phyloP scores from a whole-genome alignment of 1,140 invertebrate species.

The Drosophila ananassae region DNA sequence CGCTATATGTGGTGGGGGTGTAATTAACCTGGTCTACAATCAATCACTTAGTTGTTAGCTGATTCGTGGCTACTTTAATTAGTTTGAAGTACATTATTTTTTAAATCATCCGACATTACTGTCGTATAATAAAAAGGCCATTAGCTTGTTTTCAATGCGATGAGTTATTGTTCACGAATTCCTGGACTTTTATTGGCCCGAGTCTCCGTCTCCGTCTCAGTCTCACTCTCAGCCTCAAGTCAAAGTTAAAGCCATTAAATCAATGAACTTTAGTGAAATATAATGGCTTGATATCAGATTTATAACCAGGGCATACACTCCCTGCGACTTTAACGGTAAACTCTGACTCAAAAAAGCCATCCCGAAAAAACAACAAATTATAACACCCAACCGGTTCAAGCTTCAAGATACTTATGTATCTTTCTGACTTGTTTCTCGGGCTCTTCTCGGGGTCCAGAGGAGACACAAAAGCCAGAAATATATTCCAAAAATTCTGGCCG shows the following conservation, averaged over 20 bases:
- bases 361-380: constrained; percentile 51
- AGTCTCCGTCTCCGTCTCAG: background rate
- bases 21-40: constrained; percentile 45
- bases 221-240: constrained; percentile 1
- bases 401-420: constrained; percentile 42
- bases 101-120: background rate
- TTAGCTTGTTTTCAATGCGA: background rate
- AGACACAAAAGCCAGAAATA: constrained; percentile 18
- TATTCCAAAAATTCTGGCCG: constrained; percentile 50
- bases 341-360: constrained; percentile 62
- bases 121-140: background rate
- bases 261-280: constrained; percentile 45
- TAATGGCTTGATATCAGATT: constrained; percentile 58
- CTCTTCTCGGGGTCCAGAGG: background rate
- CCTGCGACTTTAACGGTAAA: constrained; percentile 67
- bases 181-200: constrained; percentile 31
- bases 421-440: constrained; percentile 2
- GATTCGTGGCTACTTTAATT: constrained; percentile 19
- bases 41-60: constrained; percentile 32
- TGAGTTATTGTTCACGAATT: constrained; percentile 23
- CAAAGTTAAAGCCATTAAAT: constrained; percentile 32
- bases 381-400: constrained; percentile 56
- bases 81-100: background rate
- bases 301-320: constrained; percentile 43
- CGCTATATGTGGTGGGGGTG: background rate